A percentile compares a stretch with the other conserved stretches of the same genome.
Evolutionary conservation across 2,797 vertebrate genomes (phyloP).

Genomic region (Falco rusticolus): DNA sequence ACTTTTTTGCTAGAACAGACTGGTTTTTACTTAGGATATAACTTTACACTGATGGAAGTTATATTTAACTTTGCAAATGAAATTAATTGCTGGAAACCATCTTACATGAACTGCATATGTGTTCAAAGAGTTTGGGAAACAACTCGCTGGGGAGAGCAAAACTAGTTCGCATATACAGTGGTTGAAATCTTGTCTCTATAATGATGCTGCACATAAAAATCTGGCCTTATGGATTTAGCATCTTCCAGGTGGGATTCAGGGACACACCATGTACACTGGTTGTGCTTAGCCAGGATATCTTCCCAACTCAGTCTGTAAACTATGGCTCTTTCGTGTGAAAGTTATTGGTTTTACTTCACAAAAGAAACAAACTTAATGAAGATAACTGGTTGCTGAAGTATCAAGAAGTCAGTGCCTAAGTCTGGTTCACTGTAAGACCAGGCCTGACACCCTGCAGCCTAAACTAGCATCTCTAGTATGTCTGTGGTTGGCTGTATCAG

Average conservation of each 20-base stretch:
- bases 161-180: neutral
- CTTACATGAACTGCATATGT: neutral
- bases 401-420: neutral
- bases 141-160: neutral
- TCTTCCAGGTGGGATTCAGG: neutral
- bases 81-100: neutral
- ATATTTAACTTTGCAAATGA: neutral
- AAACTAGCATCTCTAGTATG: neutral
- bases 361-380: neutral
- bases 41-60: neutral
- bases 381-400: neutral
- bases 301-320: neutral
- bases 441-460: neutral
- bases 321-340: neutral
- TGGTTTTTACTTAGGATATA: neutral
- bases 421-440: neutral
- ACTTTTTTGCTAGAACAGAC: neutral
- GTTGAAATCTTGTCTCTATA: neutral
- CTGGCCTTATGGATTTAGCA: neutral
- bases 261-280: neutral
- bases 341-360: neutral
- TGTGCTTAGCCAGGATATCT: neutral
- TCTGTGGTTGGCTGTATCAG: neutral
- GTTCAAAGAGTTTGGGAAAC: neutral
- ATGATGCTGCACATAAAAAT: neutral